A percentile compares a stretch with the other conserved stretches of the same genome.
Evolutionary conservation across 2,113 vertebrate genomes (phyloP).

Genomic region (Onychostruthus taczanowskii): DNA sequence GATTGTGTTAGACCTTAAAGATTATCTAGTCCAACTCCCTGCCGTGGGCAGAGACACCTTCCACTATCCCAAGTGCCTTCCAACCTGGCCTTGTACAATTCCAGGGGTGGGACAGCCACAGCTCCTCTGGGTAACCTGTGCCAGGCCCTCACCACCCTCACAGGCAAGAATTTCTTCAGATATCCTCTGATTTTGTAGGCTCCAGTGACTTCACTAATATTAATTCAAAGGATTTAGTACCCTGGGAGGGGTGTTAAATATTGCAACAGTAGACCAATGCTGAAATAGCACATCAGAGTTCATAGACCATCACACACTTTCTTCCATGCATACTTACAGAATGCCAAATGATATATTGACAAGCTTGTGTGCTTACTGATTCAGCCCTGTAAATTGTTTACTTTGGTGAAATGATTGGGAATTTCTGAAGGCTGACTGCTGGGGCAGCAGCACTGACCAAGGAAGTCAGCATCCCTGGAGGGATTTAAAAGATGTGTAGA

Average conservation of each 20-base stretch:
- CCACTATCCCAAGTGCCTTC: fast-evolving
- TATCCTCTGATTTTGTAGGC: not conserved
- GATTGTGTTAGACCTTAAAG: not conserved
- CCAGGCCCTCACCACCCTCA: not conserved
- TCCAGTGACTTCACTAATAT: not conserved
- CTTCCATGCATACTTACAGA: not conserved
- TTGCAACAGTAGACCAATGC: not conserved
- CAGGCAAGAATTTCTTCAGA: not conserved
- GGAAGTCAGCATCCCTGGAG: not conserved
- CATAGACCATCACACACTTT: not conserved
- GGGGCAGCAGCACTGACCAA: not conserved
- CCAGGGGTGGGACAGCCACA: not conserved
- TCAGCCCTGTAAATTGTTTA: not conserved
- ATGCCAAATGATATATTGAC: not conserved
- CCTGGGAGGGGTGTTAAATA: not conserved
- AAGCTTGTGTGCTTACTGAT: not conserved
- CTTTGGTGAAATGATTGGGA: not conserved
- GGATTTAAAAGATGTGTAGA: not conserved
- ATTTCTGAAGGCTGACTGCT: not conserved
- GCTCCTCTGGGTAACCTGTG: not conserved
- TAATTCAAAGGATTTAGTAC: not conserved
- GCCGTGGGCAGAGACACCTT: not conserved
- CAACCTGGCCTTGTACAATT: not conserved
- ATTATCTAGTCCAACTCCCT: not conserved
- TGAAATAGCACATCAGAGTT: not conserved